Percentiles rank a stretch among this genome's conserved stretches.
Conservation (phyloP, 2,797 vertebrate genomes). For the Sebastes glaucus region DNA sequence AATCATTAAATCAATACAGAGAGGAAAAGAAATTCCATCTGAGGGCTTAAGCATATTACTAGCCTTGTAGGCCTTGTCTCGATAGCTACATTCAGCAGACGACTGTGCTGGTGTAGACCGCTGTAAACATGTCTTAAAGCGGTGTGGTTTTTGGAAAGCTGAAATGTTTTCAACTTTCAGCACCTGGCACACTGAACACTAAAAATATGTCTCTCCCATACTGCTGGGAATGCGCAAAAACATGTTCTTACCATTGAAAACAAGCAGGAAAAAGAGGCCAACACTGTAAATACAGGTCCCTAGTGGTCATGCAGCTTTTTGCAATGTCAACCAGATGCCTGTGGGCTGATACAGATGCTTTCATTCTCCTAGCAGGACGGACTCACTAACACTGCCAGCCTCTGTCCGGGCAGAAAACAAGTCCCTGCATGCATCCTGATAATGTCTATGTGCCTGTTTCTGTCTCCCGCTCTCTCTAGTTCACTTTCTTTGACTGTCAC, state of each 20-base stretch:
- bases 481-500: slow-evolving; percentile 24
- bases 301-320: slow-evolving; percentile 59
- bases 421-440: slow-evolving; percentile 45
- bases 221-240: slow-evolving; percentile 51
- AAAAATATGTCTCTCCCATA: slow-evolving; percentile 23
- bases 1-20: slow-evolving; percentile 3
- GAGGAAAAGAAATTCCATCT: neutral
- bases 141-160: slow-evolving; percentile 7
- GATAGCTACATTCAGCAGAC: neutral
- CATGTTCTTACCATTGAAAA: slow-evolving; percentile 56
- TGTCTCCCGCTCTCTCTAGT: neutral
- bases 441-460: slow-evolving; percentile 17
- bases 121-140: slow-evolving; percentile 45
- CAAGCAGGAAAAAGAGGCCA: slow-evolving; percentile 50
- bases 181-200: slow-evolving; percentile 35
- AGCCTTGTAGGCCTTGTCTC: neutral
- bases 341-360: slow-evolving; percentile 66
- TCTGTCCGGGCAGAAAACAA: slow-evolving; percentile 47
- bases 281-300: slow-evolving; percentile 58
- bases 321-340: slow-evolving; percentile 68
- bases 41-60: neutral
- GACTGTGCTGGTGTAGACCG: slow-evolving; percentile 8
- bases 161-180: slow-evolving; percentile 47
- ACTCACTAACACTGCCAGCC: slow-evolving; percentile 44
- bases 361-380: slow-evolving; percentile 51